These are phyloP conservation scores for Otus sunia DNA, from an alignment of 2,113 vertebrate species.

Conservation along the genomic window DNA sequence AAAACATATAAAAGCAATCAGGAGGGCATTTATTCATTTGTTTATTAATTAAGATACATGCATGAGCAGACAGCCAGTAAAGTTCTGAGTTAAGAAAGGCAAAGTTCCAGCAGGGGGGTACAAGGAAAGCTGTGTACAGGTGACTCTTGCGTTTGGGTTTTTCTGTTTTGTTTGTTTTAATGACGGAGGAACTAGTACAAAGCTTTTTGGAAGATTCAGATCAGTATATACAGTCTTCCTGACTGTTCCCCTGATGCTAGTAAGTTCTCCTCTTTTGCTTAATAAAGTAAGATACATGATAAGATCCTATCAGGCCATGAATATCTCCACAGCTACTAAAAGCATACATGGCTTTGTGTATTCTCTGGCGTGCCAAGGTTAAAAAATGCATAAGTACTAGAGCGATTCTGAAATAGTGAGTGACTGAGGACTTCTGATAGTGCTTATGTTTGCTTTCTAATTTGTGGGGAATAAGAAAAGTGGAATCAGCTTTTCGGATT, in stretches of 20 bases:
- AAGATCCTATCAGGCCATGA: neutral
- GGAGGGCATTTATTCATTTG: conserved; percentile 59
- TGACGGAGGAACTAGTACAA: neutral
- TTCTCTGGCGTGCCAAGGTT: neutral
- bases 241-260: neutral
- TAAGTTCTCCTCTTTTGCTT: neutral
- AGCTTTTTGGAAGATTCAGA: neutral
- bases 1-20: conserved; percentile 39
- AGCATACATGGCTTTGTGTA: neutral
- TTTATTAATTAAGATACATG: conserved; percentile 67
- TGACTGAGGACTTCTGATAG: neutral
- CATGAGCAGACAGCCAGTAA: conserved; percentile 44
- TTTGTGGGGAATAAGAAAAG: neutral
- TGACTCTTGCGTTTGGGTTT: neutral
- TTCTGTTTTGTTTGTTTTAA: neutral
- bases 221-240: neutral
- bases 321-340: neutral
- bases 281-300: neutral
- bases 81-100: neutral
- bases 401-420: neutral
- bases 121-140: neutral
- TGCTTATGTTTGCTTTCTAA: neutral
- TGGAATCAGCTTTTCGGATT: neutral
- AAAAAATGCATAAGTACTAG: neutral
- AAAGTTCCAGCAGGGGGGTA: neutral